Base-by-base conservation (phyloP, 2,797 vertebrate species). In the Poecilia wingei region DNA sequence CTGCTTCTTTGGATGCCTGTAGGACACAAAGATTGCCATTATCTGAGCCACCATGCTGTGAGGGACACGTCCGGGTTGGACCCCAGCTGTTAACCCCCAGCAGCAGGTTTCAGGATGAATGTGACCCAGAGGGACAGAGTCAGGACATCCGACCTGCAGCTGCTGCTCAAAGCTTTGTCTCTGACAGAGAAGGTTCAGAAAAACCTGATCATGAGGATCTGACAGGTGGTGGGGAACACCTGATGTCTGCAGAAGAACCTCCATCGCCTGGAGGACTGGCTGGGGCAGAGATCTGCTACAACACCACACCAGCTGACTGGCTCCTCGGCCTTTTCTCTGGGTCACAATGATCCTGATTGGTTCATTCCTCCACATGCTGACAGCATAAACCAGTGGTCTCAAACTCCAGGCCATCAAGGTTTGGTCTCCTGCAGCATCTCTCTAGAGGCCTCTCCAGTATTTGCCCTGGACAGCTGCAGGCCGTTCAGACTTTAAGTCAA, bases 1-100 rank as follows among this genome's bases (percentile, higher is more conserved):
- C 97, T 4, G 97, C 97, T 86, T 97, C 97, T 88, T 93, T 96
- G 0, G 96, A 97, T 12, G 96, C 96, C 98, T 99, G 95, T 79
- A 87, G 93, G 82, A 87, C 79, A 86, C 46, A 89, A 74, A 90
- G 59, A 82, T 72, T 75, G 89, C 55, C 0, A 3, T 14, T 25
- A 53, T 33, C 39, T 14, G 16, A 36, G 36, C 13, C 74, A 74
- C 39, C 6, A 7, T 28, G 36, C 13, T 33, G 12, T 12, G 5
- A 10, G 51, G 33, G 33, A 36, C 33, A 36, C 33, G 3, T 36
- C 33, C 33, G 33, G 33, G 33, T 36, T 36, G 5, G 39, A n/a
- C 46, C 4, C 22, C 68, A 43, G n/a, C 18, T 57, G n/a, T 57
- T 55, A 55, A 55, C 20, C 7, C 6, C 8, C 25, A 75, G 85